Percentiles rank a stretch among this genome's conserved stretches.
Conservation (phyloP, 2,113 vertebrate genomes). For the Ellobius talpinus region DNA sequence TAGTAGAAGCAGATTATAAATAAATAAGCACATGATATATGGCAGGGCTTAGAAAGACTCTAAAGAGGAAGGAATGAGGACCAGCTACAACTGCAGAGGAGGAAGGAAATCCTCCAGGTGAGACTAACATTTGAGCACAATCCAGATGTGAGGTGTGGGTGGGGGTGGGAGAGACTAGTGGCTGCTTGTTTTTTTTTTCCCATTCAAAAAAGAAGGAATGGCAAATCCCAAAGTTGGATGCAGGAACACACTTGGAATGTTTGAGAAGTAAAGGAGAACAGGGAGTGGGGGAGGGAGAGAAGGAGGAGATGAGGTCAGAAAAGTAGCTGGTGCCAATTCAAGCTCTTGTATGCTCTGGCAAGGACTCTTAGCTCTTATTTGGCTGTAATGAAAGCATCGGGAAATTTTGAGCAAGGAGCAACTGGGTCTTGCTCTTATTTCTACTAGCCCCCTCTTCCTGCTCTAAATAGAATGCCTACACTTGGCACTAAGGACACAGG, state of each 20-base stretch:
- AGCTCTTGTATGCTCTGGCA: slow-evolving; percentile 31
- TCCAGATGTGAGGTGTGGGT: neutral
- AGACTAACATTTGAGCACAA: neutral
- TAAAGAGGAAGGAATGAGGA: neutral
- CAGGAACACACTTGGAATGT: neutral
- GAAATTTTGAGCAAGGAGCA: slow-evolving; percentile 19
- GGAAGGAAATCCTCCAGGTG: neutral
- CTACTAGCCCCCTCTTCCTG: neutral
- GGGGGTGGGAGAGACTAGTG: neutral
- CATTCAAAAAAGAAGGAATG: neutral
- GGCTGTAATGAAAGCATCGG: slow-evolving; percentile 19
- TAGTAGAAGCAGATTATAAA: slow-evolving; percentile 24
- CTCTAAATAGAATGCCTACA: neutral
- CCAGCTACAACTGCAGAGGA: neutral
- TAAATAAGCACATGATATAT: slow-evolving; percentile 17
- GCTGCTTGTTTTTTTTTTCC: neutral
- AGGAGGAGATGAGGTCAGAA: neutral
- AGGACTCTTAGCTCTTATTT: slow-evolving; percentile 32
- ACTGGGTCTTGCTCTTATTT: slow-evolving; percentile 35
- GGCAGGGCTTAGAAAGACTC: neutral
- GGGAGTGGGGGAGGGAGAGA: neutral
- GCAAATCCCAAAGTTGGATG: neutral
- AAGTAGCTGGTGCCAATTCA: neutral
- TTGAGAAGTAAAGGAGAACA: neutral
- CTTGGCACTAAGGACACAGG: neutral